phyloP scores from a whole-genome alignment of 2,797 vertebrate species.

The Synaphobranchus kaupii region DNA sequence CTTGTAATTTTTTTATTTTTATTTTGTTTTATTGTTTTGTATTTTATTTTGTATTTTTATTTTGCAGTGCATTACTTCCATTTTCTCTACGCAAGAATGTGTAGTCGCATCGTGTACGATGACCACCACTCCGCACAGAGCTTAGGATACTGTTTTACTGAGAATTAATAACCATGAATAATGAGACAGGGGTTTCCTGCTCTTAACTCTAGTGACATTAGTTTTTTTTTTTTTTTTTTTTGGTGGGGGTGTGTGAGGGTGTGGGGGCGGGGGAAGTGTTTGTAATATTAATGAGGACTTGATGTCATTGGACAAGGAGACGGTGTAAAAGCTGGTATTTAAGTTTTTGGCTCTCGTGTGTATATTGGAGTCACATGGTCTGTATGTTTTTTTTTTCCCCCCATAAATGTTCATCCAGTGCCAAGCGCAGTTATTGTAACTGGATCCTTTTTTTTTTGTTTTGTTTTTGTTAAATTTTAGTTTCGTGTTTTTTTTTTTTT shows the following conservation, averaged over 20 bases:
- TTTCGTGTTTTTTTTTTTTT: slow-evolving; percentile 32
- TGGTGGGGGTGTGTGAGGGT: not conserved
- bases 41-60: slow-evolving; percentile 20
- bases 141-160: not conserved
- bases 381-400: slow-evolving; percentile 49
- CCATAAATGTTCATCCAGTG: slow-evolving; percentile 62
- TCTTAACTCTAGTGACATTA: slow-evolving; percentile 22
- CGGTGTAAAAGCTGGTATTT: slow-evolving; percentile 67
- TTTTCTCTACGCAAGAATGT: slow-evolving; percentile 13
- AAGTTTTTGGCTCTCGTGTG: slow-evolving; percentile 57
- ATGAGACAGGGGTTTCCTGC: not conserved
- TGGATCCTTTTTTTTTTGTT: slow-evolving; percentile 55
- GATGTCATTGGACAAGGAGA: slow-evolving; percentile 48
- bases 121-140: not conserved
- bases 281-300: slow-evolving; percentile 46
- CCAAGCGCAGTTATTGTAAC: slow-evolving; percentile 71
- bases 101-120: not conserved
- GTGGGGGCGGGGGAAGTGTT: slow-evolving; percentile 31
- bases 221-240: not conserved
- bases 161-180: not conserved
- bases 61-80: slow-evolving; percentile 16
- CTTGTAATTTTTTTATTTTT: slow-evolving; percentile 17
- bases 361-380: slow-evolving; percentile 63
- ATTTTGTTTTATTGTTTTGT: not conserved
- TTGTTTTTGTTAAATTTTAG: slow-evolving; percentile 42